Evolutionary conservation across 2,797 vertebrate genomes (phyloP).

Genomic region (Thaleichthys pacificus): DNA sequence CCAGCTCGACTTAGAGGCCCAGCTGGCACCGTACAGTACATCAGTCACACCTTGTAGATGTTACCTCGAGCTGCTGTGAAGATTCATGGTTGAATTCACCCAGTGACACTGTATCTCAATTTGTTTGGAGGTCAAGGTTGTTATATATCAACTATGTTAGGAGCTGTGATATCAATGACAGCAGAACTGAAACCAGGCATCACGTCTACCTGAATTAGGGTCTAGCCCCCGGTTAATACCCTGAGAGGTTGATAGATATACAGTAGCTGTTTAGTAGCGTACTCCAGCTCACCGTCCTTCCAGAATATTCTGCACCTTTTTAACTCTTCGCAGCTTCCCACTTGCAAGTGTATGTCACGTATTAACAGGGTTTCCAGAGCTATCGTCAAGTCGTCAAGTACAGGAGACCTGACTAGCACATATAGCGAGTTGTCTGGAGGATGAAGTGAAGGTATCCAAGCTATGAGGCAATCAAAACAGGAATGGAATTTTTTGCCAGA

Average conservation of each 20-base stretch:
- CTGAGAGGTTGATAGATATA: no score
- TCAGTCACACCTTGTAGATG: no score
- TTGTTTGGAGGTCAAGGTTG: conserved; percentile 28
- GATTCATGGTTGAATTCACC: neutral
- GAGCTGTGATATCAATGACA: conserved; percentile 4
- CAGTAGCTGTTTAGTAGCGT: neutral
- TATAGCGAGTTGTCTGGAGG: neutral
- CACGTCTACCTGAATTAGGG: conserved; percentile 24
- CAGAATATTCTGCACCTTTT: conserved; percentile 24
- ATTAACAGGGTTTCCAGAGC: neutral
- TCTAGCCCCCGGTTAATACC: no score
- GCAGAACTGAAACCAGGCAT: conserved; percentile 28
- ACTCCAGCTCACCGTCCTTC: conserved; percentile 46
- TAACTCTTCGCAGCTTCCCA: conserved; percentile 11
- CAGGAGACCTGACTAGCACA: no score
- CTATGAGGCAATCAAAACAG: neutral
- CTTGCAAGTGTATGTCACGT: neutral
- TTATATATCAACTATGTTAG: conserved; percentile 20
- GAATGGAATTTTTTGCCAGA: conserved; percentile 6
- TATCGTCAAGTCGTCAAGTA: neutral
- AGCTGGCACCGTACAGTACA: no score
- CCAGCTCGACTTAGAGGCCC: neutral
- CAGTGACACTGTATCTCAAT: conserved; percentile 26
- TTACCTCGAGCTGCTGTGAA: neutral
- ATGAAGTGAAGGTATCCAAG: neutral